Evolutionary conservation across 2,113 vertebrate genomes (phyloP), one percentile per base, ranked within the genome.

Genomic region (Numenius arquata): DNA sequence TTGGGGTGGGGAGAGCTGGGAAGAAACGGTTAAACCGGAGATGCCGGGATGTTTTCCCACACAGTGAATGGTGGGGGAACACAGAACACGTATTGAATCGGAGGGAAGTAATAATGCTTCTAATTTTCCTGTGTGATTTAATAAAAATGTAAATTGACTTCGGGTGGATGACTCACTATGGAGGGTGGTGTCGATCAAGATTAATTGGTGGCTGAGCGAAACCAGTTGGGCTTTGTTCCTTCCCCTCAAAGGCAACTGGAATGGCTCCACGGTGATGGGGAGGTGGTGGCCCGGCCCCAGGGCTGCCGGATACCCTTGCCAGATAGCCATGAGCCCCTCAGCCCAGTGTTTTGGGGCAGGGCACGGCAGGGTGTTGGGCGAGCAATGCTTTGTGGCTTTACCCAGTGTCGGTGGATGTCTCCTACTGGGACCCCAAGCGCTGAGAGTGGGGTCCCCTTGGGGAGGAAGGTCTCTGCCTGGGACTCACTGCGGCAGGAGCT

Each of bases 81-180:
- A 83, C 93, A 85, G 92, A 52, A 10, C 76, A 12, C 1, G 19
- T 82, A 86, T 93, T 95, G 95, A 73, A 85, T 88, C 3, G 3
- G 55, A 91, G 96, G 75, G 95, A 96, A 96, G 95, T 85, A 91
- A 93, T 92, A 75, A 95, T 4, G 68, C 96, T 94, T 93, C 97
- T 98, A 62, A 97, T 98, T 98, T 98, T 96, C 97, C 95, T 41
- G 70, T 77, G 96, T 97, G 95, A 98, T 98, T 98, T 97, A 97
- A 98, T 98, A 97, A 98, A 98, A 97, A 98, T 97, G 98, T 95
- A 98, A 97, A 98, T 98, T 25, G 56, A 36, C 30, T 96, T 87
- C 8, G 36, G 71, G 92, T 78, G 95, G 94, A 79, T 59, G 88
- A 74, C 90, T 94, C 88, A 52, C 77, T 52, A 66, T 2, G 67